phyloP scores from a whole-genome alignment of 2,797 vertebrate genomes.

The Ficedula albicollis region DNA sequence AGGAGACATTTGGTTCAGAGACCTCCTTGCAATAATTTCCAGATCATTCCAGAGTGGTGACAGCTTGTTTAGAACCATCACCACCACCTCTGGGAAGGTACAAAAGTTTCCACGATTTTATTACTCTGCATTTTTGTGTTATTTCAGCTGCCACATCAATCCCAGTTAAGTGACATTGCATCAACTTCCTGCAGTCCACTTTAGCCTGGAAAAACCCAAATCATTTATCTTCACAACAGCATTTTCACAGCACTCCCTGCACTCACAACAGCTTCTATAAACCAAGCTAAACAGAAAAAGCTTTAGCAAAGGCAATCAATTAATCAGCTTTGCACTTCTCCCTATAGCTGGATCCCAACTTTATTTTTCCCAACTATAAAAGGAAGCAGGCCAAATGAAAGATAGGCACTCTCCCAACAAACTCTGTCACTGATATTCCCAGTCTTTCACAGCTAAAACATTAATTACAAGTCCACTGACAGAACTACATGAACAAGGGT shows the following conservation, averaged over 20 bases:
- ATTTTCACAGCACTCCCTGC: neutral
- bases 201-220: neutral
- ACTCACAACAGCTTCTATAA: neutral
- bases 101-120: neutral
- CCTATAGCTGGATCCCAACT: neutral
- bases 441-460: neutral
- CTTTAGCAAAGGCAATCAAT: neutral
- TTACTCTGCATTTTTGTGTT: neutral
- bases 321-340: neutral
- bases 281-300: neutral
- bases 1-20: neutral
- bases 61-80: neutral
- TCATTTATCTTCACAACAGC: neutral
- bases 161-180: neutral
- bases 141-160: conserved; percentile 34
- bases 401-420: neutral
- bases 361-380: neutral
- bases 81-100: neutral
- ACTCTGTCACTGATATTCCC: neutral
- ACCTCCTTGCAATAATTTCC: neutral
- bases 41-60: neutral
- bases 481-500: neutral
- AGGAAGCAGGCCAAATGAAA: neutral
- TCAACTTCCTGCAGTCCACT: neutral
- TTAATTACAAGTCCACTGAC: neutral